These are phyloP conservation scores for Cyanoramphus novaezelandiae DNA, from an alignment of 2,113 vertebrate genomes.

Conservation along the genomic window DNA sequence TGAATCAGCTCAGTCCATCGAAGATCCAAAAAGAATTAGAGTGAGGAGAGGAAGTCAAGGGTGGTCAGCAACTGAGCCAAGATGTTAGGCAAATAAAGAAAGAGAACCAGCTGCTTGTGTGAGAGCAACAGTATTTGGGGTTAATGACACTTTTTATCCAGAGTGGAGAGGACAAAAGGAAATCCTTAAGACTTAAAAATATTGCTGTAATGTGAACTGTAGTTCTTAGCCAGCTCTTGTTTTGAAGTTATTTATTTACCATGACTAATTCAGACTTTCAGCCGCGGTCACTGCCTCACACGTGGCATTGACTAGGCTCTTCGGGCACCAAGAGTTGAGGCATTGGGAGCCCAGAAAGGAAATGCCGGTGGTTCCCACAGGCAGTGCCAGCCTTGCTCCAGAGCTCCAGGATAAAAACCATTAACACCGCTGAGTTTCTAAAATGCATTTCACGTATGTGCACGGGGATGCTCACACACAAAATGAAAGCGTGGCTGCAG, in stretches of 20 bases:
- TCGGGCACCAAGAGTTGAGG: not conserved
- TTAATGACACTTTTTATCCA: not conserved
- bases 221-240: not conserved
- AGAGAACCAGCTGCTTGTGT: not conserved
- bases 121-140: not conserved
- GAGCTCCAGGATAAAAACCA: accelerated
- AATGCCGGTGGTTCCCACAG: accelerated
- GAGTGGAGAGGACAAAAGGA: not conserved
- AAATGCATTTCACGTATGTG: not conserved
- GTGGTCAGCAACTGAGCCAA: not conserved
- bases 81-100: not conserved
- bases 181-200: not conserved
- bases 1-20: not conserved
- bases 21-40: not conserved
- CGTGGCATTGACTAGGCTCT: not conserved
- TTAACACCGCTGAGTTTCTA: accelerated
- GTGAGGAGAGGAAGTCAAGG: not conserved
- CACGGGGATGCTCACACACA: accelerated
- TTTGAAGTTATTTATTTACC: not conserved
- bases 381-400: not conserved
- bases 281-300: not conserved
- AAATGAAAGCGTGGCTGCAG: accelerated
- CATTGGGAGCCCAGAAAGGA: not conserved
- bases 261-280: not conserved
- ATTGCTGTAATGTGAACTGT: not conserved